Evolutionary conservation across 1,140 invertebrate species (phyloP).

Genomic region (Prorops nasuta): DNA sequence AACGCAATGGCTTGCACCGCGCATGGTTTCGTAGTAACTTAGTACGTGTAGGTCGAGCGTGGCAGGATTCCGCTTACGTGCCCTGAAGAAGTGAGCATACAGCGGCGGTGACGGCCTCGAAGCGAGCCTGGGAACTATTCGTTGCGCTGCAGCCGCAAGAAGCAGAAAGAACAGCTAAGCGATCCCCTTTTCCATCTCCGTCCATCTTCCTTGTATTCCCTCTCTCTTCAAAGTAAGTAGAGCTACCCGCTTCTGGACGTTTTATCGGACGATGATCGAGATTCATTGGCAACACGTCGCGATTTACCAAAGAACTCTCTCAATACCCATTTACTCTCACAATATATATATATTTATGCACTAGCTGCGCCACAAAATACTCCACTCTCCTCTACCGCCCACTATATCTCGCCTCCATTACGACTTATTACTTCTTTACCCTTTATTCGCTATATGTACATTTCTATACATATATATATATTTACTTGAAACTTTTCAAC

Average conservation of each 20-base stretch:
- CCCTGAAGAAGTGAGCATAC: slow-evolving; percentile 29
- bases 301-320: neutral
- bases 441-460: no score
- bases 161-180: slow-evolving; percentile 27
- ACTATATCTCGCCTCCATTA: no score
- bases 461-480: no score
- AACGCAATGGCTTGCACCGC: neutral
- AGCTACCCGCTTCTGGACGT: no score
- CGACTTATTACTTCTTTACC: no score
- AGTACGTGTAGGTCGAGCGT: slow-evolving; percentile 15
- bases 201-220: slow-evolving; percentile 14
- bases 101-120: slow-evolving; percentile 10
- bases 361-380: no score
- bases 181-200: slow-evolving; percentile 6
- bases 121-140: slow-evolving; percentile 35
- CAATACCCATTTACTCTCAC: neutral
- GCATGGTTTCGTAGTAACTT: no score
- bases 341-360: no score
- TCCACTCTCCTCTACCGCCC: no score
- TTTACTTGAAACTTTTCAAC: no score
- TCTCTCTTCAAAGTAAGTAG: slow-evolving; percentile 13
- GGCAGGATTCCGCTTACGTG: slow-evolving; percentile 13
- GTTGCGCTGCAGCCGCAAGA: slow-evolving; percentile 24
- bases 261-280: slow-evolving; percentile 21
- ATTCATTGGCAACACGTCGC: slow-evolving; percentile 10